Conservation (phyloP, 1,140 invertebrate genomes). For the Halyomorpha halys region DNA sequence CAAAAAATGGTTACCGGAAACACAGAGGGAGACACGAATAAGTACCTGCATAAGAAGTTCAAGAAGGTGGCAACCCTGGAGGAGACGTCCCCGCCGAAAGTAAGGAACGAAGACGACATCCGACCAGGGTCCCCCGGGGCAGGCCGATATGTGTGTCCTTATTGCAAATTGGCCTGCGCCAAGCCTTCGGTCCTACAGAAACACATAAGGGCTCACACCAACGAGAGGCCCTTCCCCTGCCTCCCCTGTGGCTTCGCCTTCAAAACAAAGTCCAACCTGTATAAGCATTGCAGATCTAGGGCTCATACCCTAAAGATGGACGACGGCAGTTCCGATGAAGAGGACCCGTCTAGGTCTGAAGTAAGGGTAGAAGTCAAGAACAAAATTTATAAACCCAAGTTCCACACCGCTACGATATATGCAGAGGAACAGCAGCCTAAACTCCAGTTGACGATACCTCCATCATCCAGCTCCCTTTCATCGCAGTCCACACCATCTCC, state of each 20-base stretch:
- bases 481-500: conserved; percentile 28
- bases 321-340: conserved; percentile 36
- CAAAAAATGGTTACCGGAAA: conserved; percentile 15
- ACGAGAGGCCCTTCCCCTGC: conserved; percentile 85
- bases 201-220: conserved; percentile 85
- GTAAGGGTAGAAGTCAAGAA: conserved; percentile 7
- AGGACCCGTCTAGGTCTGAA: conserved; percentile 13
- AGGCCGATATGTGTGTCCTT: conserved; percentile 67
- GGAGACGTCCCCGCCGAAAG: conserved; percentile 18
- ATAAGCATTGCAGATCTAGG: conserved; percentile 78
- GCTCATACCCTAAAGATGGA: conserved; percentile 62
- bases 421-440: neutral
- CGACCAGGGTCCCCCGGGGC: conserved; percentile 3
- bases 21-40: conserved; percentile 37
- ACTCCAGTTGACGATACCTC: neutral
- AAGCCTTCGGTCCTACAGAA: conserved; percentile 91
- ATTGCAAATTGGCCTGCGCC: conserved; percentile 76
- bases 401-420: conserved; percentile 46
- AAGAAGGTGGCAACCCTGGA: conserved; percentile 60
- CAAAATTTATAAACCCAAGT: conserved; percentile 66
- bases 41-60: conserved; percentile 83
- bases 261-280: conserved; percentile 88
- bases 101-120: conserved; percentile 1
- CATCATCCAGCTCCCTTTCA: conserved; percentile 22
- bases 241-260: conserved; percentile 80